Conservation (phyloP, 2,888 invertebrate species). For the Polydrusus tereticollis region DNA sequence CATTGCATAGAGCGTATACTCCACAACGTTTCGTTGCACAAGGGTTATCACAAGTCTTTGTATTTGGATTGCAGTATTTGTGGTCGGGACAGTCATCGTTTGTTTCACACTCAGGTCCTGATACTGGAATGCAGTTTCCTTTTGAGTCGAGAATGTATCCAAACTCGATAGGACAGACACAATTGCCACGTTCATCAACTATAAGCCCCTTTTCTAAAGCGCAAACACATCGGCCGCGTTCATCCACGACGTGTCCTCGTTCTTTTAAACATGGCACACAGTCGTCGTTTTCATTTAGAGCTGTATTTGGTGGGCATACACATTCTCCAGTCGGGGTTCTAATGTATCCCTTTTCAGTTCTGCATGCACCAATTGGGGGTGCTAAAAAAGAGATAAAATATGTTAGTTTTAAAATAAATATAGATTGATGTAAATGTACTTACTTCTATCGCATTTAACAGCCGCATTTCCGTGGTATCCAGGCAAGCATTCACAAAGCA, state of each 20-base stretch:
- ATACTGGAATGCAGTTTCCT: constrained; percentile 73
- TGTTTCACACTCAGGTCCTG: constrained; percentile 74
- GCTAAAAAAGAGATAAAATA: constrained; percentile 20
- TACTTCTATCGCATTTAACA: constrained; percentile 84
- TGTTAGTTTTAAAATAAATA: constrained; percentile 58
- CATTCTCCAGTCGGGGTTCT: constrained; percentile 77
- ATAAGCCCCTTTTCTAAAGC: constrained; percentile 83
- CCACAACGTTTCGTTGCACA: constrained; percentile 83
- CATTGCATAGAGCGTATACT: constrained; percentile 82
- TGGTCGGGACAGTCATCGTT: constrained; percentile 84
- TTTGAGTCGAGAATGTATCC: constrained; percentile 74
- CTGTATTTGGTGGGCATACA: constrained; percentile 83
- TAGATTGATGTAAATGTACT: constrained; percentile 66
- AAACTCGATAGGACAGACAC: constrained; percentile 79
- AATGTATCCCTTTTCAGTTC: constrained; percentile 77
- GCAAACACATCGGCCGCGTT: constrained; percentile 85
- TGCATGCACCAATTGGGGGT: constrained; percentile 66
- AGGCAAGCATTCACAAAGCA: constrained; percentile 89
- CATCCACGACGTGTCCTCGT: constrained; percentile 81
- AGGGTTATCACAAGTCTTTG: constrained; percentile 84
- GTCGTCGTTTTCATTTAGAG: constrained; percentile 81
- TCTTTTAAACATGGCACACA: constrained; percentile 81
- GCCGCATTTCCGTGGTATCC: constrained; percentile 91
- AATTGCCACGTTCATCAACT: constrained; percentile 81
- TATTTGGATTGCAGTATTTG: constrained; percentile 78